Evolutionary conservation across 2,888 invertebrate genomes (phyloP), one percentile per base, ranked within the genome.

Genomic region (Lithophane semibrunnea): DNA sequence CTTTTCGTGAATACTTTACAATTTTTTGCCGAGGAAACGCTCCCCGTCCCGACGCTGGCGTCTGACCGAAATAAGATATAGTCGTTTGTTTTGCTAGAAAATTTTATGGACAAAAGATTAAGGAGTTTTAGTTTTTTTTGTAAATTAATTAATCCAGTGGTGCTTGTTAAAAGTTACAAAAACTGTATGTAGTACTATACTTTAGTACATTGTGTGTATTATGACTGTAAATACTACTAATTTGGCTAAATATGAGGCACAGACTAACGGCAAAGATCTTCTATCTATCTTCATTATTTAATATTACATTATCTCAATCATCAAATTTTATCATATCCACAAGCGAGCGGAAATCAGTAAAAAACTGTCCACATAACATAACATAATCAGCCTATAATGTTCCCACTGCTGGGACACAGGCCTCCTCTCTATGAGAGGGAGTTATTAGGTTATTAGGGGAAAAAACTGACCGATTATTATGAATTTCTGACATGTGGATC

Each of bases 1-100:
- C 91, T 86, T 86, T 84, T 83, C 84, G 76, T 86, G 91, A 91
- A 91, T 90, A 90, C 89, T 90, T 90, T 89, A 89, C 88, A 91
- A 89, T 90, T 92, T 92, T 91, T 92, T 91, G 86, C 85, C 73
- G 80, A 85, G 84, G 85, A 73, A 81, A 69, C 74, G n/a, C n/a
- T n/a, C n/a, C n/a, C n/a, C n/a, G 71, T 82, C 63, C 64, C 71
- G 47, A 73, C 79, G 83, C 24, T 66, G 73, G 69, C 75, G 77
- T 80, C 87, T 83, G 84, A 87, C 83, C 77, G 83, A 83, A 85
- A 79, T 83, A 80, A 80, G 85, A 86, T 75, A 76, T 74, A 58
- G 78, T 83, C 80, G 71, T 85, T 79, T 83, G 75, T 85, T 83
- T 85, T 68, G 56, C 44, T 73, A 52, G 80, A 77, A 64, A 73